Base-by-base conservation (phyloP, 2,113 vertebrate species). In the Genyomyrus donnyi region DNA sequence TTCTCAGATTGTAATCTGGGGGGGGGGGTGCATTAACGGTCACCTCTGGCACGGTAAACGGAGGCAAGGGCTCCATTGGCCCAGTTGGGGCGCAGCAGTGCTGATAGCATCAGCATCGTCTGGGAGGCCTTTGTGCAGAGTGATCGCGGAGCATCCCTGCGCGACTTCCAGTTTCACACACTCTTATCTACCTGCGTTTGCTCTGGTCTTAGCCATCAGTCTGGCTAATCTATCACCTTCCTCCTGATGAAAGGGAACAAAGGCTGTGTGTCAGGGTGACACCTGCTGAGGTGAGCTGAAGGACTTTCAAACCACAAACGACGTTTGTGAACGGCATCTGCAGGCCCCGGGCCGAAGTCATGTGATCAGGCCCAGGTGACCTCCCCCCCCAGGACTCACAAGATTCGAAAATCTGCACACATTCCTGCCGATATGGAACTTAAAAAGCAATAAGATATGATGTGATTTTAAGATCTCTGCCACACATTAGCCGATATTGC, bases 71-170 rank as follows among this genome's bases (percentile, higher is more conserved):
- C 93, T 89, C 42, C 39, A 15, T 94, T 96, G 91, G 96, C 96
- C 93, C 92, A 91, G 93, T 92, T 93, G 90, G 27, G 53, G 90
- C 83, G 86, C 95, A 92, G 93, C 93, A 91, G 94, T 93, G 88
- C 92, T 95, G 95, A 96, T 96, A 96, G 95, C 95, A 96, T 94
- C 95, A 92, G n/a, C 13, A 19, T 39, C 4, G 74, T 42, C 74
- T 95, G 94, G 93, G 92, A 88, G 93, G 95, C 94, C 94, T 95
- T 95, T 95, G 92, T 93, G 92, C 88, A 90, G 88, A 93, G 94
- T 92, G 94, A 95, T 95, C 91, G 83, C 88, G 52, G 62, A 21
- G 90, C 89, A 91, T 93, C 88, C 70, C 77, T 90, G 85, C 89
- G 92, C 91, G 90, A 90, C 91, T 93, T 95, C 95, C 93, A 92